Evolutionary conservation across 2,113 vertebrate genomes (phyloP), one percentile per base, ranked within the genome.

Genomic region (Mirza zaza): DNA sequence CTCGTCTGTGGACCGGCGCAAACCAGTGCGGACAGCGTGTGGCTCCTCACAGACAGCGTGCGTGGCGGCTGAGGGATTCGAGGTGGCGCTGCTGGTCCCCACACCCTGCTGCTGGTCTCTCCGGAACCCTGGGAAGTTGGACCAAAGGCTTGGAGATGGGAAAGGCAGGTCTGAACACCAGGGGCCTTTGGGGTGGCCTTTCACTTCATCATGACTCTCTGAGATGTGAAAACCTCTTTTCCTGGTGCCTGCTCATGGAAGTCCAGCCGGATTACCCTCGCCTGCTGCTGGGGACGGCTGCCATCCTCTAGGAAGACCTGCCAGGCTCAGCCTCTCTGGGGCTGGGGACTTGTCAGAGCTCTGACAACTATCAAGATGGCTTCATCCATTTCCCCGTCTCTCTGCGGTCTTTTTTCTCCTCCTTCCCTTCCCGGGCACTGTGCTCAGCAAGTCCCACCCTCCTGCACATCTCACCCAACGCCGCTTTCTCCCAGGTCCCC

Each of bases 21-120:
- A 36, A 59, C 21, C 50, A 5, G 4, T 42, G 3, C 13, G 5
- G 52, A 21, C 42, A 5, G 52, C 6, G 25, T 0, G 8, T 25
- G 55, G 89, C 55, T 27, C n/a, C 20, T 48, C 6, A 1, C 0
- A 8, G 48, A 34, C 2, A 0, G 12, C 1, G 3, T 34, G 29
- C 3, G 17, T 9, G 20, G 67, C 3, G 17, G 52, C 32, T 15
- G 17, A 27, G 70, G 42, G 45, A 48, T 18, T 2, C 6, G 23
- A 42, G 48, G 36, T 23, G 0, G 48, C 48, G 48, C 48, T 48
- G 48, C 9, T 48, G 48, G 48, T 48, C 48, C 48, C 48, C 48
- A 48, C 48, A 48, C 48, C 48, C 48, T 48, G 48, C 48, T 48
- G 48, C 9, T 48, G 48, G 48, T 48, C 48, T 71, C 48, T 92